Base-by-base conservation (phyloP, 2,888 invertebrate species). In the Pandemis cinnamomeana region DNA sequence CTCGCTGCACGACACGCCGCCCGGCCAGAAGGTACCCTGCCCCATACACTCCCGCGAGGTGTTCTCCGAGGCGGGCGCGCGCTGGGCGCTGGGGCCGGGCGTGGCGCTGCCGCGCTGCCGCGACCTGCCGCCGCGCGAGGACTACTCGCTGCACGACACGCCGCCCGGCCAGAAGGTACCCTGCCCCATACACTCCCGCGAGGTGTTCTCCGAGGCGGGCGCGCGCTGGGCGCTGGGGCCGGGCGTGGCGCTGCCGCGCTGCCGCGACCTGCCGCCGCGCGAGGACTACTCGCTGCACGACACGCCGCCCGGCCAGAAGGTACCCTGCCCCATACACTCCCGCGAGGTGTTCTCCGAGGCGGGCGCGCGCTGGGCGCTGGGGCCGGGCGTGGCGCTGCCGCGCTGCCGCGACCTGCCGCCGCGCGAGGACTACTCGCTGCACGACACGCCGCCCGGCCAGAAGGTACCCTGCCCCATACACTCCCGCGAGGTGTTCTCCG, bases 221-320 rank as follows among this genome's bases (percentile, higher is more conserved):
- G 81, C 80, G 3, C 78, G 79, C 64, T 90, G 89, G 91, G 10
- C 83, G 42, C 80, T 93, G 76, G 77, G 83, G 78, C 76, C 77
- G 10, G 92, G 91, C 27, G 86, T 91, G 53, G 72, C 75, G 2
- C 80, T 88, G 74, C 87, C 91, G 48, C 84, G 85, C 60, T 75
- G 78, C 13, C 81, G 86, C 10, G 86, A 85, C 77, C 75, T 62
- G 27, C 79, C 77, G 66, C 80, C 76, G 58, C 79, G 15, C 67
- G 89, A 89, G 71, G 94, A 94, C 82, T 91, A 93, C 85, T 91
- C 93, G 27, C 79, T 92, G 58, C 87, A 91, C 79, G 94, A 92
- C 78, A 94, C 94, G 1, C 94, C 94, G 60, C 94, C 94, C 27
- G 94, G 94, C 62, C 94, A 94, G 80, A 94, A 94, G 92, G 94